A percentile compares a stretch with the other conserved stretches of the same genome.
phyloP scores from a whole-genome alignment of 1,140 invertebrate species.

The Hesperophylax magnus region DNA sequence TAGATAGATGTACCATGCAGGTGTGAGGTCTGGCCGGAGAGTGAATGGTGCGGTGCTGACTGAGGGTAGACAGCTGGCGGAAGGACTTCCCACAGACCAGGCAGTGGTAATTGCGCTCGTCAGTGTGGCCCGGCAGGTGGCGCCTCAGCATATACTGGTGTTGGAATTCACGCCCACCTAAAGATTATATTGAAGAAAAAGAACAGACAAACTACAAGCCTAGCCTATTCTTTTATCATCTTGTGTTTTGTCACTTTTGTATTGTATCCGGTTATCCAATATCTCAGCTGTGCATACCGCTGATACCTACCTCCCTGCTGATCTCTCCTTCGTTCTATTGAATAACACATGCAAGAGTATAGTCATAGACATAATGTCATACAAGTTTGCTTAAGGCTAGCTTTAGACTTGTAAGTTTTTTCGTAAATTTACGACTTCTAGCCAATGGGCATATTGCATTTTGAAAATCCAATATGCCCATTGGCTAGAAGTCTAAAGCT shows the following conservation, averaged over 20 bases:
- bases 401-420: no score
- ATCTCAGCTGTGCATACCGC: no score
- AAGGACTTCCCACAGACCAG: conserved; percentile 85
- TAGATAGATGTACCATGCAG: conserved; percentile 71
- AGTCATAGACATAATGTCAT: no score
- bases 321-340: no score
- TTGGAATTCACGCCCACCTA: conserved; percentile 79
- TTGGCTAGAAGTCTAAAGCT: no score
- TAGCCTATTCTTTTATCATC: not conserved
- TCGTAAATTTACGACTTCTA: no score
- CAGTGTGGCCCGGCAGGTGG: conserved; percentile 87
- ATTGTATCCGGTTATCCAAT: no score
- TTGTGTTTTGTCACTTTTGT: not conserved
- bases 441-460: no score
- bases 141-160: conserved; percentile 85
- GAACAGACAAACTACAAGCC: not conserved
- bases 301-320: no score
- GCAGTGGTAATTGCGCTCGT: conserved; percentile 87
- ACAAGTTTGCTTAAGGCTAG: no score
- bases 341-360: no score
- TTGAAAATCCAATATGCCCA: no score
- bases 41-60: conserved; percentile 82
- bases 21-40: conserved; percentile 79
- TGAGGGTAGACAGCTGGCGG: conserved; percentile 81
- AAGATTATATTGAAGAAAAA: not conserved